These are phyloP conservation scores for Melanostoma scalare DNA, from an alignment of 2,888 invertebrate species.

Conservation along the genomic window DNA sequence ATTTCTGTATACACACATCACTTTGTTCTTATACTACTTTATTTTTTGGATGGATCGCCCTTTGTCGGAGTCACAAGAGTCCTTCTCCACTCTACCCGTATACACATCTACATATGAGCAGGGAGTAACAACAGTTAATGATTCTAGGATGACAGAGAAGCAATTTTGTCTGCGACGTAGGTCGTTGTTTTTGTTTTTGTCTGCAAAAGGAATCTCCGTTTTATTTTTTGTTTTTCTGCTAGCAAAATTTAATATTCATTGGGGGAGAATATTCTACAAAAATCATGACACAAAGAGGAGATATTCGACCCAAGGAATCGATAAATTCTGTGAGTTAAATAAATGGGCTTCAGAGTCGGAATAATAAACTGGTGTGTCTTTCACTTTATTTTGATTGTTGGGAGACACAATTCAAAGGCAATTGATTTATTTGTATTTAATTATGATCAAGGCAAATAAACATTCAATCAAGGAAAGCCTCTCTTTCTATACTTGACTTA, in stretches of 20 bases:
- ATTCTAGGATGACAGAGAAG: constrained; percentile 60
- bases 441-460: constrained; percentile 14
- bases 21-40: background rate
- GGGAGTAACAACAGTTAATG: constrained; percentile 45
- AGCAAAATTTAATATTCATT: constrained; percentile 61
- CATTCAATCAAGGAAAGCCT: background rate
- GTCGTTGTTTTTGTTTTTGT: constrained; percentile 17
- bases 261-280: constrained; percentile 8
- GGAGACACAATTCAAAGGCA: constrained; percentile 2
- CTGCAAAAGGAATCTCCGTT: constrained; percentile 7
- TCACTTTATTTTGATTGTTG: too few relatives aligned
- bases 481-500: too few relatives aligned
- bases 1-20: constrained; percentile 2
- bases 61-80: background rate
- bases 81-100: constrained; percentile 13
- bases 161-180: constrained; percentile 53
- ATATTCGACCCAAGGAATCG: constrained; percentile 52
- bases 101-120: constrained; percentile 2
- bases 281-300: constrained; percentile 41
- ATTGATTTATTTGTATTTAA: constrained; percentile 22
- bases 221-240: constrained; percentile 41
- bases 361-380: background rate
- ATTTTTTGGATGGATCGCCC: constrained; percentile 21
- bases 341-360: constrained; percentile 38
- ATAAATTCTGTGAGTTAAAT: constrained; percentile 50